Percentiles rank a stretch among this genome's conserved stretches.
Evolutionary conservation across 2,797 vertebrate species (phyloP).

Genomic region (Sebastolobus alascanus): DNA sequence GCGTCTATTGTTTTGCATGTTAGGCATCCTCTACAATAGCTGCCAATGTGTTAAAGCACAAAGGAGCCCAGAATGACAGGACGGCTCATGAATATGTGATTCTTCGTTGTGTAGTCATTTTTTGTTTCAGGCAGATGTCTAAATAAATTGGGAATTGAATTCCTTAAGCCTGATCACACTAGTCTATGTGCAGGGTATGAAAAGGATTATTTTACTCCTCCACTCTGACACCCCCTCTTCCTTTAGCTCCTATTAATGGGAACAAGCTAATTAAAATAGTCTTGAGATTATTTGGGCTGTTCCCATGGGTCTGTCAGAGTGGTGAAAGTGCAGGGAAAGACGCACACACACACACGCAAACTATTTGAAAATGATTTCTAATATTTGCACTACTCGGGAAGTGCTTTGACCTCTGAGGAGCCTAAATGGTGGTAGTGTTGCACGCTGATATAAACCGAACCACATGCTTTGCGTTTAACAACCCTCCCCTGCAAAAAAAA

Average conservation of each 20-base stretch:
- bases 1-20: conserved; percentile 27
- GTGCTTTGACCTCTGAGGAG: conserved; percentile 23
- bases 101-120: conserved; percentile 4
- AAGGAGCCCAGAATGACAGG: conserved; percentile 18
- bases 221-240: background rate
- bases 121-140: conserved; percentile 18
- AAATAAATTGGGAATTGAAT: conserved; percentile 20
- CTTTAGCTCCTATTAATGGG: conserved; percentile 23
- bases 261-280: conserved; percentile 42
- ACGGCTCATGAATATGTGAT: conserved; percentile 32
- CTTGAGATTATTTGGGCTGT: conserved; percentile 37
- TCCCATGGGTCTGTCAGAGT: conserved; percentile 33
- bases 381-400: conserved; percentile 36
- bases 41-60: conserved; percentile 36
- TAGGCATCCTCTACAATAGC: conserved; percentile 22
- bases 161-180: conserved; percentile 24
- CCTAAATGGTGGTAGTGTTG: conserved; percentile 16
- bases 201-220: conserved; percentile 30
- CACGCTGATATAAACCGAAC: conserved; percentile 50
- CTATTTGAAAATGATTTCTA: conserved; percentile 32
- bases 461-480: conserved; percentile 41
- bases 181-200: conserved; percentile 7
- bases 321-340: background rate
- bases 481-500: background rate
- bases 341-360: background rate